Conservation (phyloP, 2,113 vertebrate species). For the Phyllostomus hastatus region DNA sequence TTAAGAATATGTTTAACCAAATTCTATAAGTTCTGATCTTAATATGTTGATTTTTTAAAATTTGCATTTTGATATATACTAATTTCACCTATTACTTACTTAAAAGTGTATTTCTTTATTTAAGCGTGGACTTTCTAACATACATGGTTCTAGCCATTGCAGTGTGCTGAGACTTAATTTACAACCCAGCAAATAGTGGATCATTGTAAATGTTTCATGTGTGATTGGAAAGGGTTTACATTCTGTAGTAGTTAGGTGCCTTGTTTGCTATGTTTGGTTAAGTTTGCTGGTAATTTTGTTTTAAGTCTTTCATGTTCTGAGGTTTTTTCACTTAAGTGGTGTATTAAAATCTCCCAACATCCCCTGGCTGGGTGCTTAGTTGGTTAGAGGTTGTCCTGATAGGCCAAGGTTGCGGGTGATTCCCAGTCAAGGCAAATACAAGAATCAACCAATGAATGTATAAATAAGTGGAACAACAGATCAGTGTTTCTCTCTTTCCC, state of each 20-base stretch:
- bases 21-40: not conserved
- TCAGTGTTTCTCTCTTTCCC: no score
- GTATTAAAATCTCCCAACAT: not conserved
- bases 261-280: not conserved
- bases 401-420: no score
- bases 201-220: not conserved
- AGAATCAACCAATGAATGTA: no score
- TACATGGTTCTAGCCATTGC: not conserved
- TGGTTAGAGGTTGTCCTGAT: no score
- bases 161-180: not conserved
- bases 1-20: not conserved
- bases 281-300: not conserved
- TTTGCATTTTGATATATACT: constrained; percentile 6
- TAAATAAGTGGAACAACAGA: no score
- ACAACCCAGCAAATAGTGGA: not conserved
- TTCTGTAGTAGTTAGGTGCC: not conserved
- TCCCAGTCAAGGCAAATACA: no score
- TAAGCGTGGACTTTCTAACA: not conserved
- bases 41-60: not conserved
- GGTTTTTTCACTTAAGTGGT: not conserved
- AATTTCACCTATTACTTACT: not conserved
- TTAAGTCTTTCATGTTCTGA: not conserved
- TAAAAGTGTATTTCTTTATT: not conserved
- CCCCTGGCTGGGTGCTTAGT: no score
- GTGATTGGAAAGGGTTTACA: not conserved